Base-by-base conservation (phyloP, 2,113 vertebrate genomes). In the Ibidorhyncha struthersii region DNA sequence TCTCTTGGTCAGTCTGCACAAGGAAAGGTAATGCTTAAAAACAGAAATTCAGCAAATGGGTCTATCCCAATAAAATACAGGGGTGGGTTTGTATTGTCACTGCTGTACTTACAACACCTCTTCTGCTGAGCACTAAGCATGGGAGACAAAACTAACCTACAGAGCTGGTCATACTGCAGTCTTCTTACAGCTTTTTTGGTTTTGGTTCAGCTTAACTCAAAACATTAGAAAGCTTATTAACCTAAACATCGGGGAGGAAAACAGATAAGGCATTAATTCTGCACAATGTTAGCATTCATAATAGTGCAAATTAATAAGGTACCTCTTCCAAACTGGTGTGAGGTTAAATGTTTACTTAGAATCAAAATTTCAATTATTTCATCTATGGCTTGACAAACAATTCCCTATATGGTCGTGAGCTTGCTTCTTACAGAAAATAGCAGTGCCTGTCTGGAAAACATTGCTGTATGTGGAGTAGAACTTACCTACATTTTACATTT, bases 221-320 rank as follows among this genome's bases (percentile, higher is more conserved):
- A 98, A 97, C 93, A 45, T 96, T 95, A 96, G 96, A 98, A 98
- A 98, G 98, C 98, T 98, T 98, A 98, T 93, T 95, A 98, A 98
- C 98, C 98, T 98, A 98, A 97, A 97, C 19, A 4, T 34, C 56
- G 49, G 98, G 97, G 97, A 83, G 84, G 90, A 93, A 86, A 98
- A 98, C 93, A 97, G 98, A 65, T 98, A 98, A 98, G 98, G 98
- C 98, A 98, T 98, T 96, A 83, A 94, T 97, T 98, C 97, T 98
- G 98, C 98, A 98, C 98, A 96, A 97, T 18, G 8, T 88, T 93
- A 97, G 91, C 91, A 92, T 98, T 98, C 79, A 34, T 89, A 77
- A 97, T 98, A 98, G 98, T 98, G 98, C 98, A 98, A 98, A 98
- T 97, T 80, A 98, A 98, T 94, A 96, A 95, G 91, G 86, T 96